Evolutionary conservation across 2,113 vertebrate species (phyloP).

Genomic region (Cervus canadensis): DNA sequence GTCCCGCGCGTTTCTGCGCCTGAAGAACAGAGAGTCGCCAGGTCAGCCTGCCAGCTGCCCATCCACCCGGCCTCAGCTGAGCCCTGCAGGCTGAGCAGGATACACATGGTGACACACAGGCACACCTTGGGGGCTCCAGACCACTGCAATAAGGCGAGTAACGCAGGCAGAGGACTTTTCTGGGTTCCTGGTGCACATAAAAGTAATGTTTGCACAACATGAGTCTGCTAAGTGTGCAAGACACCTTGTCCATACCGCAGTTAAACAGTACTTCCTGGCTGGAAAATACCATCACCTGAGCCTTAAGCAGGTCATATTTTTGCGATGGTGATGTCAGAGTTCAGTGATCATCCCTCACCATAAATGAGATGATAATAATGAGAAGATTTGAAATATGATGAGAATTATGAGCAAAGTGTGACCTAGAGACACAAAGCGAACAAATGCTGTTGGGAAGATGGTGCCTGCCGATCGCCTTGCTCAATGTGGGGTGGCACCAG

Average conservation of each 20-base stretch:
- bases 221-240: not conserved
- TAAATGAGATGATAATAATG: not conserved
- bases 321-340: not conserved
- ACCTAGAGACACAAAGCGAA: not conserved
- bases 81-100: not conserved
- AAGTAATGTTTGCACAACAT: not conserved
- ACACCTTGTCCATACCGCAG: not conserved
- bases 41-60: not conserved
- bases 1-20: constrained; percentile 73
- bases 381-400: not conserved
- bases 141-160: not conserved
- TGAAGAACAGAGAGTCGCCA: not conserved
- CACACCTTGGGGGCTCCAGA: not conserved
- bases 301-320: not conserved
- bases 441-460: not conserved
- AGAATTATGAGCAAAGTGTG: not conserved
- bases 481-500: not conserved
- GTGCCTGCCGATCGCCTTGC: rapidly evolving
- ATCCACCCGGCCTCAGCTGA: not conserved
- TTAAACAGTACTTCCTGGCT: not conserved
- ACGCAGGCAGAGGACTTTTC: not conserved
- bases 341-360: not conserved
- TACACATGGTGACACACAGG: not conserved
- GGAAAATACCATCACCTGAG: not conserved
- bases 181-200: too few relatives aligned